phyloP scores from a whole-genome alignment of 2,113 vertebrate species.

The Phasianus colchicus region DNA sequence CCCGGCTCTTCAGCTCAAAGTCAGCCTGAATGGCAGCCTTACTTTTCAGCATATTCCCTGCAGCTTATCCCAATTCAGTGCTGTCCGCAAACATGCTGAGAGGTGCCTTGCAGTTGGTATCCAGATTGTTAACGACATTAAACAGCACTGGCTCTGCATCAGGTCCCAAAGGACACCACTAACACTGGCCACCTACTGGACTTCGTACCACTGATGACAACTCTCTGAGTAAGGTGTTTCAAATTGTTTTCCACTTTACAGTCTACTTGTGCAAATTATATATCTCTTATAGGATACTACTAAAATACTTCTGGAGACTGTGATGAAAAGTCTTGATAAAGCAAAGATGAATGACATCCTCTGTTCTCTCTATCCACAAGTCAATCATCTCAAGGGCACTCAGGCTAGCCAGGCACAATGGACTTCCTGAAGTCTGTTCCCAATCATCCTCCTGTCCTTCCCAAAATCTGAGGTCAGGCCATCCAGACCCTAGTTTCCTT shows the following conservation, averaged over 20 bases:
- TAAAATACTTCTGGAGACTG: not conserved
- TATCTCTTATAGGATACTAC: accelerated
- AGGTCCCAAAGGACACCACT: not conserved
- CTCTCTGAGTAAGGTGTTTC: accelerated
- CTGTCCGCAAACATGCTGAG: not conserved
- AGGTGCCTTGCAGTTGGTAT: not conserved
- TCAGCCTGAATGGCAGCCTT: not conserved
- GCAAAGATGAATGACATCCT: not conserved
- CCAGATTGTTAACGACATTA: accelerated
- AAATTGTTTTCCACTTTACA: not conserved
- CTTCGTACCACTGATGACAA: accelerated
- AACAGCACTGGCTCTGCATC: accelerated
- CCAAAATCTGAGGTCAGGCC: accelerated
- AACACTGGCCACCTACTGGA: accelerated
- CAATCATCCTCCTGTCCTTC: not conserved
- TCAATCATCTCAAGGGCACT: not conserved
- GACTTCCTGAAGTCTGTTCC: not conserved
- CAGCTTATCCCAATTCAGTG: accelerated
- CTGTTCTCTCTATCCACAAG: not conserved
- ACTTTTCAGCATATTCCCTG: not conserved
- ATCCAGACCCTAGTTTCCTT: not conserved
- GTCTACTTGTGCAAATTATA: accelerated
- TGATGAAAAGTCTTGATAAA: not conserved
- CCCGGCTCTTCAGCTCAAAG: not conserved
- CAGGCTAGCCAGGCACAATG: not conserved